Evolutionary conservation across 2,113 vertebrate genomes (phyloP), one percentile per base, ranked within the genome.

Genomic region (Emydura subglobosa): DNA sequence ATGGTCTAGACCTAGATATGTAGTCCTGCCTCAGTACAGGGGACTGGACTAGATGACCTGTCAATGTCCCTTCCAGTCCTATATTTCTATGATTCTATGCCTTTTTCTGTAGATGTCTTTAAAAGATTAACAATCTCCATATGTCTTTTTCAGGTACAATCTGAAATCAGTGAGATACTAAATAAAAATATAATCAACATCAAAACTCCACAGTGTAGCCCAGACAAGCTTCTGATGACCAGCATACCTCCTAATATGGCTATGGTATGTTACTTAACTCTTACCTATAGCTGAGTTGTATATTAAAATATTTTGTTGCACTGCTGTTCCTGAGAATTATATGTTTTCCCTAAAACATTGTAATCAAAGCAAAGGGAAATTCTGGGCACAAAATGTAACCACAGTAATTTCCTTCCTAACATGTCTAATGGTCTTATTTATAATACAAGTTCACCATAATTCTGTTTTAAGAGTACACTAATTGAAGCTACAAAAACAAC

Each of bases 101-200:
- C 25, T 72, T 72, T 54, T 91, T 91, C 55, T 51, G 82, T 61
- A 47, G 39, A 47, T 25, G 5, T 29, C 22, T 94, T 83, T 90
- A 4, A 90, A 89, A 82, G 50, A 74, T 86, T 95, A 94, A 96
- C 10, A 31, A 68, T 86, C 86, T 93, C 39, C 31, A 82, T 96
- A 87, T 90, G 47, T 94, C 85, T 96, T 95, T 97, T 96, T 89
- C 96, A 98, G 98, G 94, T 98, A 47, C 97, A 98, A 80, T 97
- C 95, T 88, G 96, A 98, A 97, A 98, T 98, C 88, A 95, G 68
- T 68, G 94, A 95, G 78, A 98, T 98, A 96, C 12, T 97, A 81
- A 98, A 96, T 85, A 95, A 94, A 95, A 97, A 96, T 92, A 94
- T 97, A 85, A 86, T 90, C 78, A 96, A 98, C 86, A 90, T 92